Conservation (phyloP, 2,888 invertebrate species). For the Himalopsyche anomala region DNA sequence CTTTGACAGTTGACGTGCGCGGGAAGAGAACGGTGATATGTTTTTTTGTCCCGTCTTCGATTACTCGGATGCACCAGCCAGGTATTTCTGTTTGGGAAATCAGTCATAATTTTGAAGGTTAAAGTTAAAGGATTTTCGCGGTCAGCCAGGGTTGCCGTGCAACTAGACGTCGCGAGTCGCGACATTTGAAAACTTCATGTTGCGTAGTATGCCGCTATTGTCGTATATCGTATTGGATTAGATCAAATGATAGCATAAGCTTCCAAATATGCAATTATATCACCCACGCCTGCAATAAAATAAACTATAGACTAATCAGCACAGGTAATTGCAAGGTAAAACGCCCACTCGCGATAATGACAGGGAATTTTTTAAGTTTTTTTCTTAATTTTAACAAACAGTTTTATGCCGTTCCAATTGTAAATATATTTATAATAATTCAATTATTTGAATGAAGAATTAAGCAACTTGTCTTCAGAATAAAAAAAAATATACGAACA, state of each 20-base stretch:
- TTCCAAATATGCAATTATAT: not conserved
- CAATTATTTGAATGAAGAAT: no score
- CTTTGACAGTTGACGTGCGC: conserved; percentile 34
- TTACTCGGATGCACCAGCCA: conserved; percentile 3
- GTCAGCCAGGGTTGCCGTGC: conserved; percentile 13
- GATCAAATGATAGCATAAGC: not conserved
- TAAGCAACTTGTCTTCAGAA: no score
- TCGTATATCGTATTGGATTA: not conserved
- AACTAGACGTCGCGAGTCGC: not conserved
- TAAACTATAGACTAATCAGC: not conserved
- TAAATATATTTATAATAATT: no score
- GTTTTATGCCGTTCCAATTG: no score
- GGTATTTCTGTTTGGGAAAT: conserved; percentile 39
- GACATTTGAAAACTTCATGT: no score
- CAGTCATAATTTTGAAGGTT: conserved; percentile 46
- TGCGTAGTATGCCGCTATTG: not conserved
- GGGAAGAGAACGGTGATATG: not conserved
- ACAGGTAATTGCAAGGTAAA: conserved; percentile 8
- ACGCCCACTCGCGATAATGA: not conserved
- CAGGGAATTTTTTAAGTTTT: no score
- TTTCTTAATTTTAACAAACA: no score
- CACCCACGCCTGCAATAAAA: conserved; percentile 18
- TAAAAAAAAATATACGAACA: no score
- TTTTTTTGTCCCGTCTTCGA: not conserved
- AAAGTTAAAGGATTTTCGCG: conserved; percentile 41